These are phyloP conservation scores for Oreochromis mossambicus DNA, from an alignment of 2,797 vertebrate genomes.

Conservation along the genomic window DNA sequence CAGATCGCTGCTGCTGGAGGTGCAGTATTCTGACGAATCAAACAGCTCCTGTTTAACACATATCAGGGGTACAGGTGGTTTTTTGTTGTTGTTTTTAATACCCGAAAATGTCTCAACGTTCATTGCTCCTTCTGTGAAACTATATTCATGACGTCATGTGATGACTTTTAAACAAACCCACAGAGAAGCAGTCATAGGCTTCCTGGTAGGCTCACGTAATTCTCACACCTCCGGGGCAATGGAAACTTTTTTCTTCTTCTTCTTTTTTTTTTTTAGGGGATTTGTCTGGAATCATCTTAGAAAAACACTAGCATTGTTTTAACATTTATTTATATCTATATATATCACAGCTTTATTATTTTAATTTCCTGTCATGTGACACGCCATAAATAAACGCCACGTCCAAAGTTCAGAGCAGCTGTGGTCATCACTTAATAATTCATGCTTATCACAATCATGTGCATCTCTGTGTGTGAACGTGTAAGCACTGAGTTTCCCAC, in stretches of 20 bases:
- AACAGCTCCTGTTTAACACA: neutral
- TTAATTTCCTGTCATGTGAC: neutral
- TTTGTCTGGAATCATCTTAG: neutral
- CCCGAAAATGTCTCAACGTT: neutral
- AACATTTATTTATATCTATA: neutral
- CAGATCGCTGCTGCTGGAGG: constrained; percentile 67
- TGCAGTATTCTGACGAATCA: neutral
- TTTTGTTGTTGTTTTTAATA: neutral
- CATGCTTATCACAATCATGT: neutral
- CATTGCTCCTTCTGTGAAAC: neutral
- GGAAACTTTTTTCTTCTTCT: neutral
- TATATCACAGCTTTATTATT: neutral
- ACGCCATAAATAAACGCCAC: neutral
- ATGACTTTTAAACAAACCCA: neutral
- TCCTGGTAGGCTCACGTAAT: neutral
- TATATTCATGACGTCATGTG: neutral
- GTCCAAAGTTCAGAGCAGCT: constrained; percentile 12
- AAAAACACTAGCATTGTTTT: neutral
- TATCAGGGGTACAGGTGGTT: rapidly evolving
- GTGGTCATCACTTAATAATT: neutral
- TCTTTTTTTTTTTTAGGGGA: neutral
- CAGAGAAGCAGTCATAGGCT: neutral
- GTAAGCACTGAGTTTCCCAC: neutral
- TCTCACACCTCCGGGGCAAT: neutral
- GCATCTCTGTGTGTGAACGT: neutral